Conservation (phyloP, 2,113 vertebrate genomes). For the Mesitornis unicolor region DNA sequence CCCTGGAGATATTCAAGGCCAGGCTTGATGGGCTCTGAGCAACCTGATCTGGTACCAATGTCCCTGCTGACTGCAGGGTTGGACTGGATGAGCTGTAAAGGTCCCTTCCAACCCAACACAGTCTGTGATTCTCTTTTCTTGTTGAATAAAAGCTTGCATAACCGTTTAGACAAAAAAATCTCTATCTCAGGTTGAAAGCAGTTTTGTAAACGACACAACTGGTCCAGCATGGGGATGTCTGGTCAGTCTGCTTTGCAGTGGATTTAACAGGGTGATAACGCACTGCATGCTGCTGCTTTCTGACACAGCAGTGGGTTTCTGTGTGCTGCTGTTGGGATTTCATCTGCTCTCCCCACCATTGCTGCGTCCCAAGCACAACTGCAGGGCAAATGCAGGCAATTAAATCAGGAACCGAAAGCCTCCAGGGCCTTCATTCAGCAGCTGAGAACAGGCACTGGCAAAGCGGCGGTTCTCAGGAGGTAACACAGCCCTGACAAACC, state of each 20-base stretch:
- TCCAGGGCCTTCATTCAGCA: neutral
- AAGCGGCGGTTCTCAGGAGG: neutral
- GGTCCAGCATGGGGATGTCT: rapidly evolving
- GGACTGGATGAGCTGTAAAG: too few relatives aligned
- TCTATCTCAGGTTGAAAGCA: neutral
- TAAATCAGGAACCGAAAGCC: neutral
- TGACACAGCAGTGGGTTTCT: neutral
- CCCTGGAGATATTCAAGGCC: too few relatives aligned
- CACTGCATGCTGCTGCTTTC: rapidly evolving
- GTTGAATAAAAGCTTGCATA: neutral
- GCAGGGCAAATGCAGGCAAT: neutral
- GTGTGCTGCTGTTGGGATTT: neutral
- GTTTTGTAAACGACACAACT: neutral
- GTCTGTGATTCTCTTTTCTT: neutral
- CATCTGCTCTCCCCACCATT: neutral
- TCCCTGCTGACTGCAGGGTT: too few relatives aligned
- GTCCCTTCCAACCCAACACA: too few relatives aligned
- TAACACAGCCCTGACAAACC: neutral
- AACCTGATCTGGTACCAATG: too few relatives aligned
- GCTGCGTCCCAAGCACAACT: neutral
- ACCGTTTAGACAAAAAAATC: neutral
- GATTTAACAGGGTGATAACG: neutral
- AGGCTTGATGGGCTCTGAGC: too few relatives aligned
- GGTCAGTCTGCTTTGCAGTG: neutral
- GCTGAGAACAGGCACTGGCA: neutral